Conservation (phyloP, 2,797 vertebrate species). For the Clarias laeviceps region DNA sequence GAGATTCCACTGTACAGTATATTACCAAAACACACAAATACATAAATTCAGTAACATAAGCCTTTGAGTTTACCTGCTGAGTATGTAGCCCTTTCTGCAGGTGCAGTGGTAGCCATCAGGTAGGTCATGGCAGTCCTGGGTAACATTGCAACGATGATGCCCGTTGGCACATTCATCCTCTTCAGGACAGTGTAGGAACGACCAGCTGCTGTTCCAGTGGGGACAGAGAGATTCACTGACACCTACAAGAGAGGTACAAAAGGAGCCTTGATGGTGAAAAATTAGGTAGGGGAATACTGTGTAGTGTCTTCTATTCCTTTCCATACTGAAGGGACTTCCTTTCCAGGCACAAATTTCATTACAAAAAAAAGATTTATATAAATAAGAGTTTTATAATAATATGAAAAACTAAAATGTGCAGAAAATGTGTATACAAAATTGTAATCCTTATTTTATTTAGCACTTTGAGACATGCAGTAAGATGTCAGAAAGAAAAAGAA, state of each 20-base stretch:
- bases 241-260: constrained; percentile 60
- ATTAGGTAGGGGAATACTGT: neutral
- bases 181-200: constrained; percentile 87
- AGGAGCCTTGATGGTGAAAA: neutral
- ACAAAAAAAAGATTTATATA: too few relatives aligned
- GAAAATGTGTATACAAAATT: neutral
- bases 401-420: neutral
- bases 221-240: constrained; percentile 75
- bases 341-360: neutral
- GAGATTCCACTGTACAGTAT: too few relatives aligned
- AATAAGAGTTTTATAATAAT: neutral
- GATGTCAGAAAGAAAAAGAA: neutral
- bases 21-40: neutral
- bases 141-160: constrained; percentile 89
- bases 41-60: neutral
- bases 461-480: neutral
- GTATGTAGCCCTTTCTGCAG: constrained; percentile 88
- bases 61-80: constrained; percentile 76
- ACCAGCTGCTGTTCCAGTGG: constrained; percentile 82
- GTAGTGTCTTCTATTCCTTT: neutral
- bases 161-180: constrained; percentile 89
- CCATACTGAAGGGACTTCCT: too few relatives aligned
- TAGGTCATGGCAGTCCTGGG: constrained; percentile 87
- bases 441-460: neutral
- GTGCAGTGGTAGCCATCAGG: constrained; percentile 85